Conservation (phyloP, 2,888 invertebrate genomes). For the Tubulanus polymorphus region DNA sequence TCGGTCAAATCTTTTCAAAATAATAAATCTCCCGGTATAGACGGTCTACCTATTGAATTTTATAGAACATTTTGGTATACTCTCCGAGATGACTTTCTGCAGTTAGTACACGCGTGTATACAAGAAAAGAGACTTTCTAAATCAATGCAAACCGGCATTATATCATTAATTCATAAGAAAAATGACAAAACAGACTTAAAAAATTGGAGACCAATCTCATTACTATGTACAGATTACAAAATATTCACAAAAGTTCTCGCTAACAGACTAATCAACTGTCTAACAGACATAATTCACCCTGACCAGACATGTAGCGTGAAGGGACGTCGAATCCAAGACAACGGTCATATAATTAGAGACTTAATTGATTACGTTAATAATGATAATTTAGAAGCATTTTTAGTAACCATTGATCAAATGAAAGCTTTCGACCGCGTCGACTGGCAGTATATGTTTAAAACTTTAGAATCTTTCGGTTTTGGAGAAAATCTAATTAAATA, state of each 20-base stretch:
- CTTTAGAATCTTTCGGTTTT: constrained; percentile 22
- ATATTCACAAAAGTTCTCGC: constrained; percentile 22
- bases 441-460: constrained; percentile 22
- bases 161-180: constrained; percentile 24
- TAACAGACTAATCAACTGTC: constrained; percentile 16
- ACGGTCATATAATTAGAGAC: constrained; percentile 19
- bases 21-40: constrained; percentile 22
- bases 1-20: constrained; percentile 16
- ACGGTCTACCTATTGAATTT: constrained; percentile 23
- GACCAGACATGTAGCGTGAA: constrained; percentile 18
- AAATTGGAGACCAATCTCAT: constrained; percentile 24
- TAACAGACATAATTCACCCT: constrained; percentile 15
- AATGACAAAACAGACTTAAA: constrained; percentile 16
- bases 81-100: constrained; percentile 11
- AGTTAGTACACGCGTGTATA: constrained; percentile 9
- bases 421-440: constrained; percentile 27
- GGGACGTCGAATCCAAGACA: not conserved
- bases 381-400: constrained; percentile 17
- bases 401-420: constrained; percentile 25
- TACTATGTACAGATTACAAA: constrained; percentile 24
- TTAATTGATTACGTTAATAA: constrained; percentile 20
- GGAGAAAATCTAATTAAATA: constrained; percentile 18
- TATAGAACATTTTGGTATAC: constrained; percentile 15
- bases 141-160: too few species aligned
- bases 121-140: too few species aligned